Evolutionary conservation across 2,888 invertebrate genomes (phyloP), one percentile per base, ranked within the genome.

Genomic region (Dicyrtoma fusca): DNA sequence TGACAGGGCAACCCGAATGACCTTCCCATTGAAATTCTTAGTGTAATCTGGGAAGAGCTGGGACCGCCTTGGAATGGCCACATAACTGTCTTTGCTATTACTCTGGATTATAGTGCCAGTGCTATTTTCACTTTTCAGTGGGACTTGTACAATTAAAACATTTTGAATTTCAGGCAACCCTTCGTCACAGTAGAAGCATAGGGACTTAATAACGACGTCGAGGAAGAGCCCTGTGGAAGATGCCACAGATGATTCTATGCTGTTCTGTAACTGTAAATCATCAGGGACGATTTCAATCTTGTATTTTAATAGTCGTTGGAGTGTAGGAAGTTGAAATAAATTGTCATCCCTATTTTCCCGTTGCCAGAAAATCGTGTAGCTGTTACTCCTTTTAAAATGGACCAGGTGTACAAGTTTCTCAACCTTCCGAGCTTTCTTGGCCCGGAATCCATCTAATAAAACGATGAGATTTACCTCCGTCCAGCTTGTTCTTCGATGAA

Each of bases 151-250:
- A 2, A 10, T 53, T n/a, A 21, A 66, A 8, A 68, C 42, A 55
- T 44, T 19, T 25, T 51, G 21, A 1, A 63, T 25, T 26, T 47
- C 49, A 5, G 68, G 51, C n/a, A 47, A 17, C 1, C 68, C 68
- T n/a, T n/a, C 14, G 44, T 72, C 68, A 62, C 72, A 72, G 61
- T 55, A 72, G 47, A 72, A 72, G 47, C 72, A 72, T 0, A 45
- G 14, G 21, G 72, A 72, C 25, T 23, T 34, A n/a, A 68, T 62
- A 6, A 11, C 19, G 5, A 62, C n/a, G n/a, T n/a, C n/a, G n/a
- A n/a, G n/a, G n/a, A n/a, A n/a, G n/a, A n/a, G n/a, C 11, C 62
- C 62, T 5, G 42, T 70, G 53, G 51, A 34, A 3, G 34, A 8
- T 34, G 34, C n/a, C n/a, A n/a, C n/a, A n/a, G n/a, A n/a, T n/a